Evolutionary conservation across 2,797 vertebrate genomes (phyloP), one percentile per base, ranked within the genome.

Genomic region (Amblyraja radiata): DNA sequence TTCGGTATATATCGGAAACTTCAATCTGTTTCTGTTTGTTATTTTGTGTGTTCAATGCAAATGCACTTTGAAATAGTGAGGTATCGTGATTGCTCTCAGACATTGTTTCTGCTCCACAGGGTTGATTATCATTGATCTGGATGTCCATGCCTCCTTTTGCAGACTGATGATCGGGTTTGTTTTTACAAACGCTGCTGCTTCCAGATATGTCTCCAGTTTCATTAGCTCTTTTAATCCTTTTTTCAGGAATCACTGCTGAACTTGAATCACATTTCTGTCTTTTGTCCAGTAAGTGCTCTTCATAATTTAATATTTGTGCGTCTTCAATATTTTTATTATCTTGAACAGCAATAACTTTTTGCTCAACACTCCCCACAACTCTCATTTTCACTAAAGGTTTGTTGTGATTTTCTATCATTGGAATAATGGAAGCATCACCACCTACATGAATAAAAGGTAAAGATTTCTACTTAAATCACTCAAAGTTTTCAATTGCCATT

Each of bases 341-440:
- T 28, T 74, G 71, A 92, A 58, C 71, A 74, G 39, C 8, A 46
- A 76, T 46, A 28, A 16, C 10, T 32, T 25, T 54, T 39, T n/a
- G 68, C 23, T 92, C 92, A 65, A 9, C 46, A 90, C 6, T 16
- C 93, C 94, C 93, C 58, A 93, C 79, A 83, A 93, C 84, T 81
- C 74, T 63, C 84, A 96, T 93, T 18, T 95, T 94, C 80, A 94
- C 94, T 93, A 96, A 97, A 76, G 97, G 95, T 83, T 97, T 96
- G 39, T 95, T 95, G 94, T 95, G 95, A 93, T 81, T 93, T 88
- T 96, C 95, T 2, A 93, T 94, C 95, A 97, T 95, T 6, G 98
- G 98, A 94, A 99, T 96, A 94, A 99, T 99, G 93, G 99, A 98
- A 46, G 98, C 98, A 78, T 99, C 99, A 6, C 98, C 98, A 96